Base-by-base conservation (phyloP, 2,888 invertebrate genomes). In the Amiota communis region DNA sequence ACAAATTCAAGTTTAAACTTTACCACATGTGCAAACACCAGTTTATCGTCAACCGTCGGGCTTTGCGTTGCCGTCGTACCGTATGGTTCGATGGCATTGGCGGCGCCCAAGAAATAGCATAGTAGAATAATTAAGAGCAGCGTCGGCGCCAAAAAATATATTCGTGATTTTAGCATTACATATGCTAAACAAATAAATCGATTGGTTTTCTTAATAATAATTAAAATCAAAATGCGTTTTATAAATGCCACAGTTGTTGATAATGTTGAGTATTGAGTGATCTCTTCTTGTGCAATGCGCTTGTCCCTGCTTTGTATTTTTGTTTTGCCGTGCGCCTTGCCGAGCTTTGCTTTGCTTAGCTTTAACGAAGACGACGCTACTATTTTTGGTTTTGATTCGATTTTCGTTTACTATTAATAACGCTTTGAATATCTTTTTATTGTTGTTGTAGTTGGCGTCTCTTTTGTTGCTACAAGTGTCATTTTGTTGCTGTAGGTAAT, bases 21-120 rank as follows among this genome's bases (percentile, higher is more conserved):
- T 82, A 89, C 89, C 83, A 89, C 87, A 83, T 89, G 89, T 6
- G 86, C 88, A 78, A 89, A 89, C 53, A 87, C 84, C 6, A 89
- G 78, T 78, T 87, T 81, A 46, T 89, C 89, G 49, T 78, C 76
- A 64, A 78, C 72, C 36, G 73, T 65, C 47, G 57, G 69, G 47
- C 11, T n/a, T 23, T 12, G 59, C 51, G 57, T 73, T 71, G 20
- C 36, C n/a, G 17, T 59, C 65, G 59, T 15, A 53, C 71, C 75
- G 74, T 73, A 70, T 63, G 72, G 46, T 70, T 61, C 73, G 64
- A 1, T 76, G 68, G 71, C 77, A 59, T 64, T 68, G 65, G 8
- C 67, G 61, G 36, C 73, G 46, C 13, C 73, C 71, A 12, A 78
- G 46, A 57, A 53, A 73, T 6, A 75, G 36, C 36, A 36, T n/a